A percentile compares a stretch with the other conserved stretches of the same genome.
Evolutionary conservation across 2,797 vertebrate genomes (phyloP).

Genomic region (Characodon lateralis): DNA sequence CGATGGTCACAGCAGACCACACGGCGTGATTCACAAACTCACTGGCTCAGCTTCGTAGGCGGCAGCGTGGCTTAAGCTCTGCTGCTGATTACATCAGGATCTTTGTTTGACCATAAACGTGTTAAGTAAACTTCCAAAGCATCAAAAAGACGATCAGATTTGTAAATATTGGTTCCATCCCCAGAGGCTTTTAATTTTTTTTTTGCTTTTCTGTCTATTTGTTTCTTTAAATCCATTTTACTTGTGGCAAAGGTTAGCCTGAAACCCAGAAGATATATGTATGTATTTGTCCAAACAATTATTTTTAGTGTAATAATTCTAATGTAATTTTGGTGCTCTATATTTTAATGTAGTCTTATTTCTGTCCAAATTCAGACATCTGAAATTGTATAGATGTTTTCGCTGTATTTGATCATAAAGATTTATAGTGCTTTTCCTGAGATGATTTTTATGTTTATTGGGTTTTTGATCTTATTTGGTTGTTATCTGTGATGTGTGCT

Average conservation of each 20-base stretch:
- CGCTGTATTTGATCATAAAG: neutral
- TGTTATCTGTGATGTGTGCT: neutral
- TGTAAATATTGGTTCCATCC: neutral
- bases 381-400: neutral
- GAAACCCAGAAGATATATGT: neutral
- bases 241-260: neutral
- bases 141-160: neutral
- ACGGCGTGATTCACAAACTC: conserved; percentile 61
- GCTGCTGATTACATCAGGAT: conserved; percentile 15
- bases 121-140: neutral
- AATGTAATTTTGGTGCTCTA: neutral
- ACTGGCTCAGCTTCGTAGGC: conserved; percentile 52
- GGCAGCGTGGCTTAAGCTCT: conserved; percentile 34
- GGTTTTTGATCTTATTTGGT: neutral
- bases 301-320: neutral
- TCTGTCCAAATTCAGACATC: neutral
- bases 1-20: conserved; percentile 66
- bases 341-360: neutral
- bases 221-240: neutral
- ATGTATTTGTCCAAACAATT: neutral
- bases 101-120: conserved; percentile 17
- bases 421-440: neutral
- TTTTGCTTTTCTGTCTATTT: neutral
- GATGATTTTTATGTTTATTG: neutral
- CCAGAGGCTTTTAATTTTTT: neutral